These are phyloP conservation scores for Arenicola marina DNA, from an alignment of 2,888 invertebrate species.

Conservation along the genomic window DNA sequence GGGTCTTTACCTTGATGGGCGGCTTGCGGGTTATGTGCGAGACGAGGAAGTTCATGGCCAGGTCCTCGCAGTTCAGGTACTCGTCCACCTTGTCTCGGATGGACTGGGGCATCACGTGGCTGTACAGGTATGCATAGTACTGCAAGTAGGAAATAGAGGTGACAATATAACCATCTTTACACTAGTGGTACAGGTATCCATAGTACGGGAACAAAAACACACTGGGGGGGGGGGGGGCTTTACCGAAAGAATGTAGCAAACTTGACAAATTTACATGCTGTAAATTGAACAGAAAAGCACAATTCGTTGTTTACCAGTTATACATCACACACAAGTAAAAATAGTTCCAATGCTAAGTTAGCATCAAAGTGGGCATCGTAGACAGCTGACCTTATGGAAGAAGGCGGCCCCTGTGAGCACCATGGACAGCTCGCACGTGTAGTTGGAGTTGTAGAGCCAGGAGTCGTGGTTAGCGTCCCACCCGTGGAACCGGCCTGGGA, in stretches of 20 bases:
- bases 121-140: constrained; percentile 94
- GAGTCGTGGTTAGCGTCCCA: constrained; percentile 90
- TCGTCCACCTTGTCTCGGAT: constrained; percentile 96
- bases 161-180: no score
- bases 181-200: no score
- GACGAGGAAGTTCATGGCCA: constrained; percentile 99
- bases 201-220: no score
- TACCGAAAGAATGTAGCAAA: no score
- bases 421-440: constrained; percentile 98
- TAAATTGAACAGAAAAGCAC: no score
- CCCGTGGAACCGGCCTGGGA: constrained; percentile 95
- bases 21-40: constrained; percentile 95
- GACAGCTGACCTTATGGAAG: constrained; percentile 76
- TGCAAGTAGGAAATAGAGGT: constrained; percentile 61
- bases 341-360: no score
- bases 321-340: no score
- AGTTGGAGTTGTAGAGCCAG: constrained; percentile 98
- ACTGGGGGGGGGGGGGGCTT: no score
- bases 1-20: constrained; percentile 86
- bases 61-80: constrained; percentile 99
- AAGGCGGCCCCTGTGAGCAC: constrained; percentile 93
- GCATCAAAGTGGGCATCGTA: no score
- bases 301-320: no score
- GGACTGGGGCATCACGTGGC: constrained; percentile 88
- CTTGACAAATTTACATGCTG: no score